Evolutionary conservation across 53 echinoderm and acorn worm species (phyloP), one percentile per base, ranked within the genome.

Genomic region (Echinarachnius parma): DNA sequence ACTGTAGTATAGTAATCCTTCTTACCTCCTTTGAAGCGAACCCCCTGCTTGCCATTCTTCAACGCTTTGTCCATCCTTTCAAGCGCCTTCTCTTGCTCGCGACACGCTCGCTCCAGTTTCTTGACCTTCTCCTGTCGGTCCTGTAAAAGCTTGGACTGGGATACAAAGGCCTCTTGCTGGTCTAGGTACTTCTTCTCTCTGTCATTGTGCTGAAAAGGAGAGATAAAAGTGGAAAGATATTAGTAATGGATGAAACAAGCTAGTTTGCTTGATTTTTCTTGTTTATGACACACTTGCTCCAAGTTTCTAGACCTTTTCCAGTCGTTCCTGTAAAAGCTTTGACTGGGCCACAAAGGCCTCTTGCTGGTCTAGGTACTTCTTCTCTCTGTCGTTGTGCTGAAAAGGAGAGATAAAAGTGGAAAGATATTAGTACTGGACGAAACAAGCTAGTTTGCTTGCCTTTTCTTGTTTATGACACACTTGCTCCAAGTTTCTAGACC

Each of bases 331-430:
- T 15, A 98, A 66, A 26, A 80, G 74, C 44, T 29, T 77, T 4
- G 80, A 53, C 48, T 98, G 87, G 4, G 70, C 53, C 0, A 66
- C 21, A 9, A 44, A 50, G 13, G 82, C 75, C 34, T 92, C 85
- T 18, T 88, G 81, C 46, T 88, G 82, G 9, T 85, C 79, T 29
- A 92, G 56, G 60, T 86, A 88, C 32, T 53, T 35, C 66, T 88
- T 82, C 79, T 98, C 98, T 10, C 82, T 76, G 77, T 98, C 98
- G 49, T 98, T 98, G 62, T 87, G 84, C 98, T 98, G 64, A 14
- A 46, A 27, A 29, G 46, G n/a, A n/a, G n/a, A n/a, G n/a, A n/a
- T n/a, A n/a, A n/a, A n/a, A n/a, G n/a, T n/a, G n/a, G n/a, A n/a
- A n/a, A n/a, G n/a, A n/a, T n/a, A n/a, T n/a, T n/a, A n/a, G n/a